A percentile compares a stretch with the other conserved stretches of the same genome.
Evolutionary conservation across 2,888 invertebrate genomes (phyloP).

Genomic region (Pachymerium ferrugineum): DNA sequence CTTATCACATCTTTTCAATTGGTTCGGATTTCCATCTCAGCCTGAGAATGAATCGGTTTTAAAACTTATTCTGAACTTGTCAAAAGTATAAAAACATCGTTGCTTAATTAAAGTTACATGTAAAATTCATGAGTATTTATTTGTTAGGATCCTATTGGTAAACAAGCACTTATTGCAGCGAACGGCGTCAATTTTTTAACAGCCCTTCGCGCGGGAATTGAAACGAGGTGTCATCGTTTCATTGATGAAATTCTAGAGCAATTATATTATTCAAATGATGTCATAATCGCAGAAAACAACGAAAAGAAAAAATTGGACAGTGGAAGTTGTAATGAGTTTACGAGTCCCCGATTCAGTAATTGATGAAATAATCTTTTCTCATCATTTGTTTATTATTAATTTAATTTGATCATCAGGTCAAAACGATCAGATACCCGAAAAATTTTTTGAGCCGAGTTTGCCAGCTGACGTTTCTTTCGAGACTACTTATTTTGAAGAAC

Average conservation of each 20-base stretch:
- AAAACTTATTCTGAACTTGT: not conserved
- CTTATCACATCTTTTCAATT: not conserved
- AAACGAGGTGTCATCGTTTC: not conserved
- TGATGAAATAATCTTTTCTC: no score
- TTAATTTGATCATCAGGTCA: no score
- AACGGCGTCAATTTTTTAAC: not conserved
- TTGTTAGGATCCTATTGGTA: not conserved
- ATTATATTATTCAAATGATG: not conserved
- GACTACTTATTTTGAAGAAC: not conserved
- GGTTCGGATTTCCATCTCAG: constrained; percentile 6
- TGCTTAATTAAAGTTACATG: not conserved
- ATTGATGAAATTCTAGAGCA: not conserved
- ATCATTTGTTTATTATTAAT: no score
- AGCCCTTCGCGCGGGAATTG: not conserved
- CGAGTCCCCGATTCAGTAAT: no score
- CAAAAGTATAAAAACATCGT: not conserved
- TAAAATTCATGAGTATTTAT: not conserved
- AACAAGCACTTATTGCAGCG: not conserved
- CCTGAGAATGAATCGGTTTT: not conserved
- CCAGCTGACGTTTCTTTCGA: not conserved
- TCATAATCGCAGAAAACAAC: no score
- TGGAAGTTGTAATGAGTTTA: no score
- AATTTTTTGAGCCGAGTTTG: not conserved
- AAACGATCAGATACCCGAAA: not conserved
- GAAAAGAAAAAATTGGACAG: no score